A percentile compares a stretch with the other conserved stretches of the same genome.
These are phyloP conservation scores for Sardinella longiceps DNA, from an alignment of 2,797 vertebrate genomes.

Conservation along the genomic window DNA sequence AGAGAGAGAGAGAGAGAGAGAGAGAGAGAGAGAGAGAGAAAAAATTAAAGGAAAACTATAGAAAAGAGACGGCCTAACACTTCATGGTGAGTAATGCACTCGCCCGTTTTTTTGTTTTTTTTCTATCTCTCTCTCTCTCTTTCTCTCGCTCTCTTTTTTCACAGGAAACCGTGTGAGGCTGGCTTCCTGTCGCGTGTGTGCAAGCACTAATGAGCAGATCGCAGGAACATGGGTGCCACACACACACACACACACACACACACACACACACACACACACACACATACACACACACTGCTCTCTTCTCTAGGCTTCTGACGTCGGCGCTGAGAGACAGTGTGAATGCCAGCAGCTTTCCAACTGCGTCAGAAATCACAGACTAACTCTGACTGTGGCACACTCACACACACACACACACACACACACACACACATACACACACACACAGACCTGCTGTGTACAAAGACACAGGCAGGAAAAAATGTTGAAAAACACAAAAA, in stretches of 20 bases:
- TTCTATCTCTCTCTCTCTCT: slow-evolving; percentile 22
- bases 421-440: not conserved
- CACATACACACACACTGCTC: slow-evolving; percentile 36
- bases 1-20: not conserved
- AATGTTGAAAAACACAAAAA: too few relatives aligned
- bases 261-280: slow-evolving; percentile 33
- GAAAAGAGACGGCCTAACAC: not conserved
- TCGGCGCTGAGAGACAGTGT: not conserved
- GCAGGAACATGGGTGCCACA: slow-evolving; percentile 35
- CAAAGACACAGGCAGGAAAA: not conserved
- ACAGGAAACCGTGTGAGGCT: slow-evolving; percentile 16
- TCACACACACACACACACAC: not conserved
- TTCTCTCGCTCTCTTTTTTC: slow-evolving; percentile 39
- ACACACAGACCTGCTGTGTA: not conserved
- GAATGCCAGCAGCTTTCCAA: slow-evolving; percentile 13
- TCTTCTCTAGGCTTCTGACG: not conserved
- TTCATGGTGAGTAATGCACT: not conserved
- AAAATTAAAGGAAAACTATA: not conserved
- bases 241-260: slow-evolving; percentile 30
- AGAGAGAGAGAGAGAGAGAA: not conserved
- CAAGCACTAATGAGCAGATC: slow-evolving; percentile 19
- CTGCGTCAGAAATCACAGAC: slow-evolving; percentile 12
- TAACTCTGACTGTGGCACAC: not conserved
- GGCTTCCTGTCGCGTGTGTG: slow-evolving; percentile 12
- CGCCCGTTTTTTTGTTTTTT: slow-evolving; percentile 31